phyloP scores from a whole-genome alignment of 2,888 invertebrate genomes.

The Apamea epomidion region DNA sequence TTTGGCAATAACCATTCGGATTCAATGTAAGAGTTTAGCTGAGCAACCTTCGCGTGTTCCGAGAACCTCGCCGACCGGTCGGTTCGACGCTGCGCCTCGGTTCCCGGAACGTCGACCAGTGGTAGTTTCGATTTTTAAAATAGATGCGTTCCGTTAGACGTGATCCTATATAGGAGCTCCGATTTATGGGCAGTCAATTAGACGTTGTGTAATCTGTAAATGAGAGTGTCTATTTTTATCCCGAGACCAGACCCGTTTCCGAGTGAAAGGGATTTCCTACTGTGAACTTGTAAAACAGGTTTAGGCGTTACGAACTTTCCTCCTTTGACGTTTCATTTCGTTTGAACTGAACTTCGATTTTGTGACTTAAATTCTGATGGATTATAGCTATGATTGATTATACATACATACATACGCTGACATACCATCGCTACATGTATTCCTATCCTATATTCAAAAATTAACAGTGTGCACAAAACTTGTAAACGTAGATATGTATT shows the following conservation, averaged over 20 bases:
- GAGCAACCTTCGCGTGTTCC: conserved; percentile 86
- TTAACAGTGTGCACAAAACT: conserved; percentile 16
- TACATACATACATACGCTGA: not conserved
- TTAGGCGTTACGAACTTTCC: conserved; percentile 75
- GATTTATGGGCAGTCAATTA: conserved; percentile 83
- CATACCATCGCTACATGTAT: conserved; percentile 1
- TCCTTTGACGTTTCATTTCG: conserved; percentile 70
- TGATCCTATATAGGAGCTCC: conserved; percentile 72
- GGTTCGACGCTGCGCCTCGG: conserved; percentile 72
- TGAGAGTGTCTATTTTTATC: conserved; percentile 83
- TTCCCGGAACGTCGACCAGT: conserved; percentile 82
- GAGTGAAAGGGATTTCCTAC: conserved; percentile 87
- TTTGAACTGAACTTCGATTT: conserved; percentile 38
- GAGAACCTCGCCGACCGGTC: conserved; percentile 83
- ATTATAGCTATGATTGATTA: conserved; percentile 9
- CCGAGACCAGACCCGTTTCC: conserved; percentile 75
- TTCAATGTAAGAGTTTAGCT: conserved; percentile 82
- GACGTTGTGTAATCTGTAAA: conserved; percentile 83
- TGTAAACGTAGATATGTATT: not conserved
- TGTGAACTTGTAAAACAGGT: conserved; percentile 79
- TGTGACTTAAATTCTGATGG: conserved; percentile 32
- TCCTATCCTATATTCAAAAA: conserved; percentile 2
- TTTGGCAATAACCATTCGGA: conserved; percentile 83
- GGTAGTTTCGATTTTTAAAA: conserved; percentile 86
- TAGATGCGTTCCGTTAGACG: conserved; percentile 85